Evolutionary conservation across 2,113 vertebrate genomes (phyloP), one percentile per base, ranked within the genome.

Genomic region (Triplophysa siluroides): DNA sequence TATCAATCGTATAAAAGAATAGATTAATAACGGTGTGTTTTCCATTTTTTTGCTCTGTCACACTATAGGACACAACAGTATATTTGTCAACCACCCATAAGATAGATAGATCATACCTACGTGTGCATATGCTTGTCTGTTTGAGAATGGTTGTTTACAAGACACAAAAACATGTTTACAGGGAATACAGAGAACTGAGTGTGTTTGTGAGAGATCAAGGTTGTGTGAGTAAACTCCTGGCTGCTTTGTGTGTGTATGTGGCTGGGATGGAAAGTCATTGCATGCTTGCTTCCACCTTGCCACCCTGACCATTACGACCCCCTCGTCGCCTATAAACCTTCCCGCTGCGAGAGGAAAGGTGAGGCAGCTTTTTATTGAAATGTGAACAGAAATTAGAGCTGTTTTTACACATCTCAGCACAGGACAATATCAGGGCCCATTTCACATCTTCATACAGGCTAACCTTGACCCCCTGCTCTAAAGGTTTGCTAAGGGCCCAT

Each of bases 381-480:
- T 64, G 76, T 52, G 76, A 78, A 80, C 47, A 76, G 71, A 79
- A 79, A 82, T 79, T 73, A 79, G 76, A 68, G 76, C 80, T 26
- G 50, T 70, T 84, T 84, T 81, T 81, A 84, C 71, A 82, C 71
- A 41, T 71, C 76, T 62, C 50, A n/a, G 80, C 71, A 47, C 76
- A 19, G 66, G 72, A 82, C 80, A 82, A 84, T 85, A 83, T 79
- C 79, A 83, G 29, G 79, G 76, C 76, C 76, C 82, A 79, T 78
- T 83, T 81, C 81, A 78, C 54, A 52, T 83, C 84, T 81, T 85
- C 76, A 82, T 67, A 81, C 38, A 3, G 79, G 65, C 83, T 82
- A 80, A 81, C 84, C 84, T 83, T 85, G 84, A 85, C 74, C 84
- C 80, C 68, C 50, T 79, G 79, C 82, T 79, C 84, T 63, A 54